phyloP scores from a whole-genome alignment of 2,797 vertebrate species.

The Notolabrus celidotus region DNA sequence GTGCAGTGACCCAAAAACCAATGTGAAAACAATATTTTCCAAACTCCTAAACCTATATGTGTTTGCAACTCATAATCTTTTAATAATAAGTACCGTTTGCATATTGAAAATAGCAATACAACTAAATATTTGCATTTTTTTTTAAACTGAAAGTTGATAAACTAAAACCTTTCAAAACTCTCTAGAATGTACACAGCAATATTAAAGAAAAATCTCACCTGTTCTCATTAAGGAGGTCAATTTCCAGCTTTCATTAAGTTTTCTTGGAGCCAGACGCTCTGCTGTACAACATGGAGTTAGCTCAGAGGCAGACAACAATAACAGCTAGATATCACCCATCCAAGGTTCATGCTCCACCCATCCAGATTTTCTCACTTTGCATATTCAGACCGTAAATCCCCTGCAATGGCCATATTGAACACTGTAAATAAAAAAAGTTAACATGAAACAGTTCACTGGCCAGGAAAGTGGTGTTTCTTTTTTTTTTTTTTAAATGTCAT shows the following conservation, averaged over 20 bases:
- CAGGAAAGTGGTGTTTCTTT: neutral
- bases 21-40: too few relatives aligned
- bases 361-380: slow-evolving; percentile 34
- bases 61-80: too few relatives aligned
- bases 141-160: too few relatives aligned
- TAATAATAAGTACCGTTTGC: too few relatives aligned
- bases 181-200: too few relatives aligned
- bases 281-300: slow-evolving; percentile 29
- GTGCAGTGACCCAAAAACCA: too few relatives aligned
- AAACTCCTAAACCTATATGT: too few relatives aligned
- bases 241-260: slow-evolving; percentile 18
- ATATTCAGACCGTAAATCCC: slow-evolving; percentile 43
- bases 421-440: neutral
- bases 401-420: neutral
- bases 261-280: slow-evolving; percentile 36
- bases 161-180: too few relatives aligned
- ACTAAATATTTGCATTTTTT: too few relatives aligned
- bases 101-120: too few relatives aligned
- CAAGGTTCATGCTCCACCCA: slow-evolving; percentile 71
- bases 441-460: neutral
- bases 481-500: neutral
- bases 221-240: slow-evolving; percentile 21
- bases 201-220: slow-evolving; percentile 60
- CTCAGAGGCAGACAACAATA: slow-evolving; percentile 25
- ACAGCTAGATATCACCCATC: slow-evolving; percentile 45